Conservation (phyloP, 1,140 invertebrate genomes). For the Drosophila varians region DNA sequence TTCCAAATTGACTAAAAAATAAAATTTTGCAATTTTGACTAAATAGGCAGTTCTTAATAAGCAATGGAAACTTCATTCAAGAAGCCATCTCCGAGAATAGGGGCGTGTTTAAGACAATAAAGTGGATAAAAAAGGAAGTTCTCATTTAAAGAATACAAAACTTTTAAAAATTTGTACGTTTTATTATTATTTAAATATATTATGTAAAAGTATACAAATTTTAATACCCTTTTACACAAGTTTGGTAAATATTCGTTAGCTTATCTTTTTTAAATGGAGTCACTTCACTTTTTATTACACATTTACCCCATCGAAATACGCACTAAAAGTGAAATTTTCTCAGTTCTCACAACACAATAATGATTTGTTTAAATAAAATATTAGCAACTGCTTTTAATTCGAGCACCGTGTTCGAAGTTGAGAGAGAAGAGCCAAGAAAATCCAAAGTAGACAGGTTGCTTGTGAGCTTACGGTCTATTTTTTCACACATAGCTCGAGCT, state of each 20-base stretch:
- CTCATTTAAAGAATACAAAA: too few species aligned
- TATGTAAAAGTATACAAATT: too few species aligned
- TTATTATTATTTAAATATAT: too few species aligned
- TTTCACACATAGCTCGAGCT: conserved; percentile 64
- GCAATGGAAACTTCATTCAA: too few species aligned
- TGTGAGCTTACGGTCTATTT: conserved; percentile 8
- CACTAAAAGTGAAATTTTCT: conserved; percentile 70
- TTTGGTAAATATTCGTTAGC: conserved; percentile 12
- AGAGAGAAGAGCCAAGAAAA: conserved; percentile 26
- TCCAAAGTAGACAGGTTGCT: conserved; percentile 4
- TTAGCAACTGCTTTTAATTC: conserved; percentile 29
- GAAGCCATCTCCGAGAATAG: too few species aligned
- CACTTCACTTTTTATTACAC: conserved; percentile 11
- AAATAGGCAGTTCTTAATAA: too few species aligned
- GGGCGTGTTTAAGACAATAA: too few species aligned
- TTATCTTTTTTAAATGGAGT: conserved; percentile 5
- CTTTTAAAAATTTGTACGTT: too few species aligned
- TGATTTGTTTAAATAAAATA: conserved; percentile 65
- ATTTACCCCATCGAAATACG: conserved; percentile 31
- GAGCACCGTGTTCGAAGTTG: conserved; percentile 31
- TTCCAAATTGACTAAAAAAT: too few species aligned
- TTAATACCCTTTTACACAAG: too few species aligned
- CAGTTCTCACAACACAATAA: conserved; percentile 22
- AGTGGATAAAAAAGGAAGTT: too few species aligned
- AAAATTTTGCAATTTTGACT: too few species aligned